Evolutionary conservation across 2,113 vertebrate species (phyloP).

Genomic region (Platanista minor): DNA sequence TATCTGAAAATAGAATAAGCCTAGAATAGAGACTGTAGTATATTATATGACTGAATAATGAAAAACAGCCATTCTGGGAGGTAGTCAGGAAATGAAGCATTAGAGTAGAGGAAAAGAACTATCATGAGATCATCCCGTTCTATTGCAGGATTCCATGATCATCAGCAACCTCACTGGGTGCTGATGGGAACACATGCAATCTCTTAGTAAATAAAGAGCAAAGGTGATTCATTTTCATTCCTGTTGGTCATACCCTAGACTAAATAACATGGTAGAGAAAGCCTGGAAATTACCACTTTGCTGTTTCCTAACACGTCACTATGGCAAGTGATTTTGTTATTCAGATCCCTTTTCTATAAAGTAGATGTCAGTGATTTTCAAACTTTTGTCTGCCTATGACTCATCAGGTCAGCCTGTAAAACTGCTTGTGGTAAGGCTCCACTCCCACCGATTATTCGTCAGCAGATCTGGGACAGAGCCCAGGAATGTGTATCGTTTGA

Average conservation of each 20-base stretch:
- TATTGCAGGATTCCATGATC: not conserved
- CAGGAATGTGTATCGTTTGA: not conserved
- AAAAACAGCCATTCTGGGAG: not conserved
- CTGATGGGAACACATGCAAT: not conserved
- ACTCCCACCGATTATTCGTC: not conserved
- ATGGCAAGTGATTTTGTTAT: not conserved
- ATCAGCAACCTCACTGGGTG: not conserved
- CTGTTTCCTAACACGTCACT: not conserved
- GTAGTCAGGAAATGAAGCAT: not conserved
- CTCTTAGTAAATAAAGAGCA: not conserved
- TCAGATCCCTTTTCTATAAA: not conserved
- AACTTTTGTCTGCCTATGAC: not conserved
- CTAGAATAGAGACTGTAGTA: not conserved
- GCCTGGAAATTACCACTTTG: not conserved
- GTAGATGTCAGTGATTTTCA: not conserved
- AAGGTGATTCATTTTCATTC: not conserved
- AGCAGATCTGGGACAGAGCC: not conserved
- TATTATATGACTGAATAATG: not conserved
- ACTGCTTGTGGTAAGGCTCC: not conserved
- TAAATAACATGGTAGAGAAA: not conserved
- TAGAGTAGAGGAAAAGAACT: not conserved
- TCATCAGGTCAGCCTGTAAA: not conserved
- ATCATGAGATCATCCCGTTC: not conserved
- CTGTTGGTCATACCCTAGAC: not conserved
- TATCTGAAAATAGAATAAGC: not conserved